Evolutionary conservation across 2,888 invertebrate species (phyloP).

Genomic region (Sinotaia quadrata): DNA sequence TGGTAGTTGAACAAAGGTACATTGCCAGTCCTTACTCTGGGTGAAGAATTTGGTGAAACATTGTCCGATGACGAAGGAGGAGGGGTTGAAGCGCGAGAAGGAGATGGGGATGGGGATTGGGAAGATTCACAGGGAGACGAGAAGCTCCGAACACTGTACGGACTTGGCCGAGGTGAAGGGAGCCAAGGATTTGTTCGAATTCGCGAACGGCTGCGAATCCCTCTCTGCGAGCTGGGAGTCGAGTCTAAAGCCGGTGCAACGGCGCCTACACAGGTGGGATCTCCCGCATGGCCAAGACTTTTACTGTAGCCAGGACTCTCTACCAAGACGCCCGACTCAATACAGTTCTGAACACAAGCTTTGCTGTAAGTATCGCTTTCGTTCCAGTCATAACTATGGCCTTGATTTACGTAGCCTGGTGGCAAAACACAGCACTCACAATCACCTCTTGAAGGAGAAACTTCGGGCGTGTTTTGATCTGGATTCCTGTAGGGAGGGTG

Average conservation of each 20-base stretch:
- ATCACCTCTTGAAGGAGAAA: neutral
- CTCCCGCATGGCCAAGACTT: neutral
- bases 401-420: neutral
- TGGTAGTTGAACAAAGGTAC: neutral
- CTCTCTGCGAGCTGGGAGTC: conserved; percentile 20
- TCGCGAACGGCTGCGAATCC: conserved; percentile 44
- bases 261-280: conserved; percentile 1
- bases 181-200: conserved; percentile 67
- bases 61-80: conserved; percentile 19
- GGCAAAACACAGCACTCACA: neutral
- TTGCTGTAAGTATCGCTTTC: neutral
- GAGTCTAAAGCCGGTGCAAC: conserved; percentile 5
- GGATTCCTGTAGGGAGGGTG: neutral
- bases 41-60: conserved; percentile 18
- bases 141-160: conserved; percentile 20
- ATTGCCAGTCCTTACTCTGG: neutral
- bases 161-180: conserved; percentile 53
- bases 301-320: neutral
- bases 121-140: conserved; percentile 25
- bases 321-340: neutral
- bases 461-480: neutral
- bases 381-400: neutral
- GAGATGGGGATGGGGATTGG: conserved; percentile 9
- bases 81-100: too few relatives aligned
- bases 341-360: neutral